These are phyloP conservation scores for Phylloscopus trochilus DNA, from an alignment of 2,113 vertebrate genomes.

Conservation along the genomic window DNA sequence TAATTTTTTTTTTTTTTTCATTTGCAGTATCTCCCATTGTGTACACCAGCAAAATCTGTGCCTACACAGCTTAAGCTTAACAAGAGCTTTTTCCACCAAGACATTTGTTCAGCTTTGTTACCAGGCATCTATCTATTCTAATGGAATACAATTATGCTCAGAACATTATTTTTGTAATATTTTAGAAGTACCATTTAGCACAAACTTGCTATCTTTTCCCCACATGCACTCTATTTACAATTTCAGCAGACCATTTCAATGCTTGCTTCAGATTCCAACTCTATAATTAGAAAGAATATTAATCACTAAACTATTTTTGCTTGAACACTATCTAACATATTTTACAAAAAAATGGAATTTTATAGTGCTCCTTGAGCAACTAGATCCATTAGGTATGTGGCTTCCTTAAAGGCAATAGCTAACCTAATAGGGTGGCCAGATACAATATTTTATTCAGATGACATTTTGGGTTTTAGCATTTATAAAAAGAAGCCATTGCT, in stretches of 20 bases:
- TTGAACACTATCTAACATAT: constrained; percentile 34
- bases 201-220: constrained; percentile 28
- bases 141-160: constrained; percentile 51
- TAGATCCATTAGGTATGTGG: constrained; percentile 47
- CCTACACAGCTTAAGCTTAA: background rate
- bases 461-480: constrained; percentile 53
- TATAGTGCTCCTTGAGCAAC: constrained; percentile 52
- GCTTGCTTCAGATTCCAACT: constrained; percentile 38
- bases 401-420: constrained; percentile 47
- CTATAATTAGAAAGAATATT: constrained; percentile 59
- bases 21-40: background rate
- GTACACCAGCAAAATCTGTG: background rate
- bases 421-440: constrained; percentile 41
- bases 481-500: constrained; percentile 16
- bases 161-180: constrained; percentile 36
- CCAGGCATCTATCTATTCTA: constrained; percentile 29
- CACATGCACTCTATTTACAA: constrained; percentile 45
- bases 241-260: constrained; percentile 26
- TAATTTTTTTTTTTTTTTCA: background rate
- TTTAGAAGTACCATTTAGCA: constrained; percentile 33
- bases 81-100: constrained; percentile 3
- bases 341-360: background rate
- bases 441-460: constrained; percentile 31
- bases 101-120: constrained; percentile 37
- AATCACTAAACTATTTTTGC: constrained; percentile 45